Conservation (phyloP, 2,113 vertebrate genomes). For the Picathartes gymnocephalus region DNA sequence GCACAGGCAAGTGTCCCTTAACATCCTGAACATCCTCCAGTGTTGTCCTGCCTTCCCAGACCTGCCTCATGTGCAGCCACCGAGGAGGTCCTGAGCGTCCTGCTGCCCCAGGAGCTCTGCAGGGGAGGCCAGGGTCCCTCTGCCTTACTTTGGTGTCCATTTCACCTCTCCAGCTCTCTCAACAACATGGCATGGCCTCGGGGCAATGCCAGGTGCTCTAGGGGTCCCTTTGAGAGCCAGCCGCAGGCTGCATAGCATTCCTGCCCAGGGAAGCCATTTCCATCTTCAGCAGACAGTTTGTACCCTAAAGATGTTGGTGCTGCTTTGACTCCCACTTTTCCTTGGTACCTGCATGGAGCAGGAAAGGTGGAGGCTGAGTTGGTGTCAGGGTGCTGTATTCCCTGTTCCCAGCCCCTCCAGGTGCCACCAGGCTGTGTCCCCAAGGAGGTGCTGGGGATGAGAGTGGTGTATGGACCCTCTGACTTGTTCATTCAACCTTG, state of each 20-base stretch:
- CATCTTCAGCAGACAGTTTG: neutral
- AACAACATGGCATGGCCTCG: fast-evolving
- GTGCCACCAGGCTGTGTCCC: fast-evolving
- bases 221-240: neutral
- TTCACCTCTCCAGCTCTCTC: neutral
- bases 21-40: too few species aligned
- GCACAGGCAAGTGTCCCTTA: too few species aligned
- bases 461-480: neutral
- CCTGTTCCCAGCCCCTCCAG: neutral
- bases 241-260: neutral
- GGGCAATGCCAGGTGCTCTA: neutral
- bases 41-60: too few species aligned
- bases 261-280: neutral
- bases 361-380: neutral
- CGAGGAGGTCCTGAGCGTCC: fast-evolving
- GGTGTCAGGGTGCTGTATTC: neutral
- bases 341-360: neutral
- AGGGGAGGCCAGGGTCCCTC: neutral
- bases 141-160: neutral
- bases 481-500: neutral
- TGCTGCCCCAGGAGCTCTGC: neutral
- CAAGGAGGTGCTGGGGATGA: neutral
- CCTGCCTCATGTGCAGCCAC: neutral
- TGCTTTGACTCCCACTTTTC: neutral
- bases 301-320: neutral